A percentile compares a stretch with the other conserved stretches of the same genome.
These are phyloP conservation scores for Paralichthys olivaceus DNA, from an alignment of 2,113 vertebrate genomes.

Conservation along the genomic window DNA sequence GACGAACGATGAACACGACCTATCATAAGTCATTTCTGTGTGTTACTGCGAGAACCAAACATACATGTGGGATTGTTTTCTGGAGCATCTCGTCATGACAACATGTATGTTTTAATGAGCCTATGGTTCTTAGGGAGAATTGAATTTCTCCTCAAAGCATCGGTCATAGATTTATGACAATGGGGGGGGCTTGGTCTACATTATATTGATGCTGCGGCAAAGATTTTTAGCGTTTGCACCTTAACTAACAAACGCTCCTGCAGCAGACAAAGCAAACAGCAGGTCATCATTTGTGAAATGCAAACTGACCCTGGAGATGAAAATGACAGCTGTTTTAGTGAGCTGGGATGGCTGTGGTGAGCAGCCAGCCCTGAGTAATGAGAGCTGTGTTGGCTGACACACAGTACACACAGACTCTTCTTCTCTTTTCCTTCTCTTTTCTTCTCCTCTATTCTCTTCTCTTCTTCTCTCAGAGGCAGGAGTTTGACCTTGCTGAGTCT, in stretches of 20 bases:
- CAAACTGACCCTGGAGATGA: slow-evolving; percentile 66
- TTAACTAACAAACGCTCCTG: slow-evolving; percentile 34
- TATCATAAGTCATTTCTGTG: slow-evolving; percentile 48
- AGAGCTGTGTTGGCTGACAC: slow-evolving; percentile 41
- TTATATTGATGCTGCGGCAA: slow-evolving; percentile 2
- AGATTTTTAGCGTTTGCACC: slow-evolving; percentile 17
- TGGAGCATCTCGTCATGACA: slow-evolving; percentile 33
- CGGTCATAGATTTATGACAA: slow-evolving; percentile 48
- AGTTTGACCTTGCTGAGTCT: slow-evolving; percentile 37
- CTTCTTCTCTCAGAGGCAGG: not conserved
- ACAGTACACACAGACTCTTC: slow-evolving; percentile 11
- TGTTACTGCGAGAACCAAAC: slow-evolving; percentile 22
- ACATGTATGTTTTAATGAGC: slow-evolving; percentile 72
- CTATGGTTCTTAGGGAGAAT: slow-evolving; percentile 53
- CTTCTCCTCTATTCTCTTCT: slow-evolving; percentile 8
- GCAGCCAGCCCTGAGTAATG: slow-evolving; percentile 58
- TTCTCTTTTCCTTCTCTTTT: slow-evolving; percentile 8
- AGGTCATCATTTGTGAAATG: slow-evolving; percentile 61
- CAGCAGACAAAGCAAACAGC: slow-evolving; percentile 55
- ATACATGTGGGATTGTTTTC: slow-evolving; percentile 25
- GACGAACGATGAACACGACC: slow-evolving; percentile 43
- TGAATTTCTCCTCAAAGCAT: slow-evolving; percentile 59
- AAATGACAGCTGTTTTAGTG: slow-evolving; percentile 69
- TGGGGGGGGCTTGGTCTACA: slow-evolving; percentile 10
- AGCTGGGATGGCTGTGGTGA: slow-evolving; percentile 55